Evolutionary conservation across 1,140 invertebrate genomes (phyloP).

Genomic region (Hypothenemus hampei): DNA sequence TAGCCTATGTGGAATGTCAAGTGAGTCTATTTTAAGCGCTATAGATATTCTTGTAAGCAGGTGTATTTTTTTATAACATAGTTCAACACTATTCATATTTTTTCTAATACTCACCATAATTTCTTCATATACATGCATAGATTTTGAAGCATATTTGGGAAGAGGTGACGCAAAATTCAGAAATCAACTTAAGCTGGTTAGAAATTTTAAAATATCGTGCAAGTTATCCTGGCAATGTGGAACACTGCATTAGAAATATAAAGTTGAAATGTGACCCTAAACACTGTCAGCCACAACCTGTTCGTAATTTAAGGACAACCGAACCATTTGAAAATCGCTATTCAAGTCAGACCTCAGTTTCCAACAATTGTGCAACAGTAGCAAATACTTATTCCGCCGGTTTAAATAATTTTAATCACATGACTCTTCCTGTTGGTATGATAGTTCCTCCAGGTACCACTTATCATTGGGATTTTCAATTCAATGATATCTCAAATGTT

Average conservation of each 20-base stretch:
- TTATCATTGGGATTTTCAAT: too few species aligned
- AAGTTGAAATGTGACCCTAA: constrained; percentile 48
- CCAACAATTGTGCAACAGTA: not conserved
- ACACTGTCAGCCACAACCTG: too few species aligned
- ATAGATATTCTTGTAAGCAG: too few species aligned
- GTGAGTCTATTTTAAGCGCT: constrained; percentile 49
- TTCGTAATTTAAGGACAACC: constrained; percentile 30
- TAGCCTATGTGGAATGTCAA: constrained; percentile 87
- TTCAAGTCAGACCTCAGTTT: not conserved
- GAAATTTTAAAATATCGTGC: constrained; percentile 64
- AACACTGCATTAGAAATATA: constrained; percentile 50
- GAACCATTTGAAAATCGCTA: constrained; percentile 22
- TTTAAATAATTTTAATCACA: constrained; percentile 22
- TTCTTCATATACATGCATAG: constrained; percentile 32
- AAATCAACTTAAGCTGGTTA: constrained; percentile 54
- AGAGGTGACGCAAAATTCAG: constrained; percentile 51
- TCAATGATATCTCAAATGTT: not conserved
- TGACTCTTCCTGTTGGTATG: not conserved
- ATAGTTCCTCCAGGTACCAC: constrained; percentile 1
- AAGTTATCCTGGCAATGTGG: constrained; percentile 55
- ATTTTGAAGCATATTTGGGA: constrained; percentile 56
- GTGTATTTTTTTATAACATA: too few species aligned
- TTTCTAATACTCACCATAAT: not conserved
- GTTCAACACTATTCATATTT: too few species aligned
- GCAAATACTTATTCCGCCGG: constrained; percentile 9